Percentiles rank a stretch among this genome's conserved stretches.
Conservation (phyloP, 2,113 vertebrate species). For the Rhinichthys klamathensis region DNA sequence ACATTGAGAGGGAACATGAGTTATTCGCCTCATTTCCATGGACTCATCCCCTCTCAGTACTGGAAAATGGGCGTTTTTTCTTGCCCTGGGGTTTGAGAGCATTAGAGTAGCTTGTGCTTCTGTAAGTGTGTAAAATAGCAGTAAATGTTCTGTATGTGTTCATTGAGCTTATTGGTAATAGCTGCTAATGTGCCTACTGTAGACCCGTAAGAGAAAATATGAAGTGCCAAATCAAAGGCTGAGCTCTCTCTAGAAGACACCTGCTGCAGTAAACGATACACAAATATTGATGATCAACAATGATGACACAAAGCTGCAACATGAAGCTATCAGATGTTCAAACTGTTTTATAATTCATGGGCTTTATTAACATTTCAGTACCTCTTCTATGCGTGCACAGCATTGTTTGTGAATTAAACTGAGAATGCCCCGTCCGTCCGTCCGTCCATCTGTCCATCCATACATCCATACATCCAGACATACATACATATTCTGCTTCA, state of each 20-base stretch:
- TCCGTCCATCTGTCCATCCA: no score
- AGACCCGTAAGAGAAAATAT: neutral
- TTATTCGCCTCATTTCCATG: slow-evolving; percentile 49
- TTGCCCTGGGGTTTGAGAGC: slow-evolving; percentile 5
- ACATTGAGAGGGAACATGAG: slow-evolving; percentile 38
- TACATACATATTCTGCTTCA: no score
- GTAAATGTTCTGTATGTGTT: slow-evolving; percentile 13
- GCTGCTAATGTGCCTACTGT: neutral
- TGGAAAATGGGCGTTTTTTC: slow-evolving; percentile 22
- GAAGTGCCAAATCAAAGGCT: neutral
- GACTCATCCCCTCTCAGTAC: slow-evolving; percentile 23
- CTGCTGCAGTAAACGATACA: neutral
- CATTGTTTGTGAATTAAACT: neutral
- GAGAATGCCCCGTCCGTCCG: no score
- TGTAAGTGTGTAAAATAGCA: neutral
- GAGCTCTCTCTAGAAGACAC: slow-evolving; percentile 1
- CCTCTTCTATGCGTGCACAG: neutral
- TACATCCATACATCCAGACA: no score
- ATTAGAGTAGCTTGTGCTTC: neutral
- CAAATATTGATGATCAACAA: slow-evolving; percentile 14
- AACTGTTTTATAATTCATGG: slow-evolving; percentile 12
- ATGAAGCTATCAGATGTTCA: slow-evolving; percentile 2
- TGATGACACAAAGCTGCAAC: slow-evolving; percentile 24
- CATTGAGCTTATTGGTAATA: neutral
- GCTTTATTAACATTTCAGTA: slow-evolving; percentile 17